Percentiles rank a stretch among this genome's conserved stretches.
phyloP scores from a whole-genome alignment of 2,113 vertebrate species.

The Sprattus sprattus region DNA sequence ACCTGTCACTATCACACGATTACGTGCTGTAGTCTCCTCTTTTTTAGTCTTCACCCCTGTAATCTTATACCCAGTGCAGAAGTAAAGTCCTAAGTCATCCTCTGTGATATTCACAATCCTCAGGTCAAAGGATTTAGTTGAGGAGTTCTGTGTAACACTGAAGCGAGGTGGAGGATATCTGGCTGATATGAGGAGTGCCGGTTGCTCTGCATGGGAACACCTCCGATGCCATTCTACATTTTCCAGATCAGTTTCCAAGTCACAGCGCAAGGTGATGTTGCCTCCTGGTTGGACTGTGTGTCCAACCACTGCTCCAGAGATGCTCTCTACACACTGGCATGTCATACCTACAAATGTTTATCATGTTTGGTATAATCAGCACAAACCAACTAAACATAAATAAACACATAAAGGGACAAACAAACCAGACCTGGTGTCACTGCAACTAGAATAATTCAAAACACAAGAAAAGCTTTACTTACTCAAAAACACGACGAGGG shows the following conservation, averaged over 20 bases:
- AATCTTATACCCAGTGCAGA: background rate
- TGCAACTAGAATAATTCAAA: too few relatives aligned
- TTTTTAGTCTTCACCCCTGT: background rate
- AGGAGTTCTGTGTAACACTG: background rate
- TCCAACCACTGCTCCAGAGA: constrained; percentile 37
- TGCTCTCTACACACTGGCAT: background rate
- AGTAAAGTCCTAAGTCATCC: constrained; percentile 41
- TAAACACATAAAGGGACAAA: too few relatives aligned
- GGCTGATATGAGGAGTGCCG: background rate
- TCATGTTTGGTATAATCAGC: background rate
- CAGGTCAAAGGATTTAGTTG: constrained; percentile 17
- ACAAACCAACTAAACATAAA: too few relatives aligned
- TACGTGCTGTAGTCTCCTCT: too few relatives aligned
- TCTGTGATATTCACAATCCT: constrained; percentile 43
- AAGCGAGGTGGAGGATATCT: background rate
- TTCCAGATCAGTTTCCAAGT: background rate
- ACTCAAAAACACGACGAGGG: too few relatives aligned
- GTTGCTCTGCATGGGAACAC: constrained; percentile 21
- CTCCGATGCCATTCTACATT: constrained; percentile 18
- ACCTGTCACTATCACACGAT: too few relatives aligned
- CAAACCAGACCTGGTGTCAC: too few relatives aligned
- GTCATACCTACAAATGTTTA: constrained; percentile 3
- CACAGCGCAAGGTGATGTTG: constrained; percentile 15
- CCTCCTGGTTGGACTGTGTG: constrained; percentile 38
- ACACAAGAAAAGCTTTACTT: too few relatives aligned